Conservation (phyloP, 53 echinoderm and acorn worm species). For the Hippasteria phrygiana region DNA sequence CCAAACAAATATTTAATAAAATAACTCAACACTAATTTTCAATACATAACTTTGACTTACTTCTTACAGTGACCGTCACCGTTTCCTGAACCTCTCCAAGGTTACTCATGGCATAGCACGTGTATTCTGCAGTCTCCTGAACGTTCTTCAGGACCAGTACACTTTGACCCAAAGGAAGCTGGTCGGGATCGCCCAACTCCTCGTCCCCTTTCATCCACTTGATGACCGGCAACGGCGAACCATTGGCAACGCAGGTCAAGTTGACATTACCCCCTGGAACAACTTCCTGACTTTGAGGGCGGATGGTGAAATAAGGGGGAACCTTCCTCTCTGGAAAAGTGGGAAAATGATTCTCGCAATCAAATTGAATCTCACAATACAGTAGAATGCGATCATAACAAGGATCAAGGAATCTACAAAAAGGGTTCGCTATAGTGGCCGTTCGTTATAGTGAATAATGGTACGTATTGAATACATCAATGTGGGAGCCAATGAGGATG, state of each 20-base stretch:
- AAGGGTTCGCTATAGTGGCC: too few relatives aligned
- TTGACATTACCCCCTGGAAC: constrained; percentile 69
- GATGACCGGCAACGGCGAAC: constrained; percentile 75
- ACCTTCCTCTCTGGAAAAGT: constrained; percentile 65
- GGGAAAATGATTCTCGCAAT: background rate
- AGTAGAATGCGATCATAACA: too few relatives aligned
- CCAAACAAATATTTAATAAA: background rate
- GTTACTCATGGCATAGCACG: constrained; percentile 67
- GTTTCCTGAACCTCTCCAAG: constrained; percentile 35
- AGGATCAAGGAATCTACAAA: too few relatives aligned
- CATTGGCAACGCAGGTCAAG: constrained; percentile 74
- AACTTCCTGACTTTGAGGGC: constrained; percentile 66
- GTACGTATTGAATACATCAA: too few relatives aligned
- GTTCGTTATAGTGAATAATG: too few relatives aligned
- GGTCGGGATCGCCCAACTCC: constrained; percentile 50
- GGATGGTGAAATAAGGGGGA: constrained; percentile 73
- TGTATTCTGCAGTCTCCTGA: constrained; percentile 65
- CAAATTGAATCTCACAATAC: too few relatives aligned
- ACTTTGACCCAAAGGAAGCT: constrained; percentile 55
- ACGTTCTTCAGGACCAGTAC: constrained; percentile 59
- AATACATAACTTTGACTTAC: constrained; percentile 23
- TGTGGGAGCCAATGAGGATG: too few relatives aligned
- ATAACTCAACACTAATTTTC: background rate
- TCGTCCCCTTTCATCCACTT: constrained; percentile 70
- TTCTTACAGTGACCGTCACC: constrained; percentile 61